Evolutionary conservation across 2,797 vertebrate genomes (phyloP).

Genomic region (Karalla daura): DNA sequence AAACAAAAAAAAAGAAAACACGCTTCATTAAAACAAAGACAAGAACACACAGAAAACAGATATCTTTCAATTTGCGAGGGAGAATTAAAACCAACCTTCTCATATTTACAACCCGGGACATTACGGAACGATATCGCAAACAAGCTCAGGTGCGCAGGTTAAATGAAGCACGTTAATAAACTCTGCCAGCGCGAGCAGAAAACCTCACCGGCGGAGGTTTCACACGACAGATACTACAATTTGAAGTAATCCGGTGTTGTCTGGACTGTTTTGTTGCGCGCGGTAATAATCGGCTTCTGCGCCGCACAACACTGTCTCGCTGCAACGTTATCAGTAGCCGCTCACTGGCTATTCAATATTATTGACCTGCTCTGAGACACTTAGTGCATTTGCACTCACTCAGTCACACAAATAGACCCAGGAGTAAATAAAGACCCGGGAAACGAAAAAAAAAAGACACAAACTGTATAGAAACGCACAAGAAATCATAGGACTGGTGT

Average conservation of each 20-base stretch:
- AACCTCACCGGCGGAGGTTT: not conserved
- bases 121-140: not conserved
- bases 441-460: not conserved
- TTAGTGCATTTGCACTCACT: conserved; percentile 41
- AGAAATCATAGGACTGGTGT: not conserved
- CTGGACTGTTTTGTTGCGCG: not conserved
- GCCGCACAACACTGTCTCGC: conserved; percentile 53
- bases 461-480: not conserved
- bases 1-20: not conserved
- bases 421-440: conserved; percentile 69
- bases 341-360: conserved; percentile 75
- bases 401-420: conserved; percentile 43
- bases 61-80: not conserved
- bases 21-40: not conserved
- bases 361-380: conserved; percentile 63
- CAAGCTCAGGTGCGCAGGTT: too few relatives aligned
- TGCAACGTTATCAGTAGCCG: conserved; percentile 67
- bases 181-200: too few relatives aligned
- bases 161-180: too few relatives aligned
- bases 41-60: not conserved
- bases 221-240: not conserved
- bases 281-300: conserved; percentile 44
- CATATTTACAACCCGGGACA: not conserved
- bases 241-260: conserved; percentile 11
- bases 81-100: not conserved